Evolutionary conservation across 2,113 vertebrate genomes (phyloP), one percentile per base, ranked within the genome.

Genomic region (Cepphus grylle): DNA sequence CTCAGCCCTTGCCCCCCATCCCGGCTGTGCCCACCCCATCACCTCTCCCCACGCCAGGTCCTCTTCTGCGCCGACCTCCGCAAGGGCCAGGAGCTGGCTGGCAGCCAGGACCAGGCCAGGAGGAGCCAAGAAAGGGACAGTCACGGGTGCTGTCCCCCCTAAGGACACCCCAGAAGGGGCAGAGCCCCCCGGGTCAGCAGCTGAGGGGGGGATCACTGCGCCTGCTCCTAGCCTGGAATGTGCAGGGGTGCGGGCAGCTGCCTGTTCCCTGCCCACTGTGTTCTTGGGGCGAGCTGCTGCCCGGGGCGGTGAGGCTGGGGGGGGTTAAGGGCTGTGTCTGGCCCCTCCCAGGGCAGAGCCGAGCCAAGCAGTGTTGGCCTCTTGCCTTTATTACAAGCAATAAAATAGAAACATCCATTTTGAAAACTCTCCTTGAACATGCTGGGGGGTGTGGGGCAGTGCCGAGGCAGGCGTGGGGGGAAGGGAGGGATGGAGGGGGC

Each of bases 31-130:
- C 67, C 27, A 22, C 40, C 26, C n/a, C 15, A 4, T 36, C 29
- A 5, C 38, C 40, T 38, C 26, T 72, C 32, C 49, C 55, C 14
- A 6, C 1, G 7, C 25, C 90, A 98, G 99, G 99, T 99, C 55
- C 97, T 99, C 86, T 99, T 99, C 97, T 99, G 99, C 52, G 98
- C 99, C 0, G 99, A 99, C 71, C 98, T 99, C 40, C 99, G 90
- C 77, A 98, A 97, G 96, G 98, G 98, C 94, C 98, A 98, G 96
- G 95, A 97, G 38, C 66, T 97, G 30, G 86, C 29, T 0, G 5
- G 78, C 27, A 67, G 94, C 82, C 34, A 7, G 17, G 66, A 56
- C 7, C 45, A 12, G 55, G 52, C 72, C 42, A 42, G 10, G 4
- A 18, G 38, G 42, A n/a, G 18, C 29, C 47, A 6, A 53, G 17